phyloP scores from a whole-genome alignment of 2,797 vertebrate species.

The Hypotaenidia okinawae region DNA sequence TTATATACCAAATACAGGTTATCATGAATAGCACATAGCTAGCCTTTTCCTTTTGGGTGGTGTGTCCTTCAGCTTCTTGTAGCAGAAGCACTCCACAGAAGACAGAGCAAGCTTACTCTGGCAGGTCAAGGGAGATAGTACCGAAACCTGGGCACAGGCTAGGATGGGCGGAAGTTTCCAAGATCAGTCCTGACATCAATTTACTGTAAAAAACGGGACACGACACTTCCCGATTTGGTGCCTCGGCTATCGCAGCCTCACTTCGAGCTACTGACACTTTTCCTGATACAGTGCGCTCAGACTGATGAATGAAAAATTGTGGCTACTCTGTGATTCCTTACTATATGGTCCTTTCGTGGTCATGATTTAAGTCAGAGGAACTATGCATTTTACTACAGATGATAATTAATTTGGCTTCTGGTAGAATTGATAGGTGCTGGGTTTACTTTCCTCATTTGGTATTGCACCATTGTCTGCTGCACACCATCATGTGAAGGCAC shows the following conservation, averaged over 20 bases:
- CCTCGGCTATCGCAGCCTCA: not conserved
- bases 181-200: not conserved
- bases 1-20: slow-evolving; percentile 60
- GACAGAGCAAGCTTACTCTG: not conserved
- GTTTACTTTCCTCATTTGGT: not conserved
- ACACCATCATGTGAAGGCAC: not conserved
- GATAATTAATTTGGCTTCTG: not conserved
- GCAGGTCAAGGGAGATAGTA: not conserved
- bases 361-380: not conserved
- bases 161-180: not conserved
- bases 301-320: not conserved
- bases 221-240: not conserved
- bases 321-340: not conserved
- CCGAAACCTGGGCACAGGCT: not conserved
- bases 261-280: not conserved
- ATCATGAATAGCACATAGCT: not conserved
- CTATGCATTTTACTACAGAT: not conserved
- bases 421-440: not conserved
- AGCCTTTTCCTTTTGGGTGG: slow-evolving; percentile 4
- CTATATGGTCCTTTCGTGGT: not conserved
- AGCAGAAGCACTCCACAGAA: not conserved
- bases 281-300: not conserved
- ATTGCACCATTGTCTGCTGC: not conserved
- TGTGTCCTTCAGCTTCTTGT: not conserved
- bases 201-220: not conserved